Evolutionary conservation across 2,113 vertebrate genomes (phyloP).

Genomic region (Bubalus kerabau): DNA sequence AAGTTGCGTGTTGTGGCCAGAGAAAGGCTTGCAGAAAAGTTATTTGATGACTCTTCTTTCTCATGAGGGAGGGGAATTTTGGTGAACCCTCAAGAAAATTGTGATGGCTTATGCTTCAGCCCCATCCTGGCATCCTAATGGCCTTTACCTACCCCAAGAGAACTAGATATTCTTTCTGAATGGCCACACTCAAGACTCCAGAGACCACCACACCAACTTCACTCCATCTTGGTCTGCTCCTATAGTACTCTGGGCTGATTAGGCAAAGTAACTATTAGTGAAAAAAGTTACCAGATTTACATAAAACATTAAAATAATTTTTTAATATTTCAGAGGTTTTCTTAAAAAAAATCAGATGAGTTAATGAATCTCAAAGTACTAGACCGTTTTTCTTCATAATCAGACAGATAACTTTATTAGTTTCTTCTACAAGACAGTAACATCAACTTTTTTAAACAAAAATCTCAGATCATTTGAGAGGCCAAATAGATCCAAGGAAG

Average conservation of each 20-base stretch:
- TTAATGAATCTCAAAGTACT: neutral
- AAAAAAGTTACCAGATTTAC: neutral
- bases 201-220: neutral
- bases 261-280: neutral
- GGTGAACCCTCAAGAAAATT: neutral
- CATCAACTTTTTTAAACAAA: conserved; percentile 38
- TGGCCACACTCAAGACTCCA: neutral
- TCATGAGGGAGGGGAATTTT: neutral
- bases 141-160: neutral
- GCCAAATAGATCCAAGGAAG: conserved; percentile 33
- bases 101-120: neutral
- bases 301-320: neutral
- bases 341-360: neutral
- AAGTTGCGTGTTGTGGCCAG: neutral
- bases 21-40: neutral
- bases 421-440: conserved; percentile 41
- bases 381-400: neutral
- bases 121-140: neutral
- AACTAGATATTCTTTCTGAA: neutral
- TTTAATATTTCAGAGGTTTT: neutral
- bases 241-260: neutral
- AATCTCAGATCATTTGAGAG: conserved; percentile 28
- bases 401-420: conserved; percentile 55
- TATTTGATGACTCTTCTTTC: neutral
- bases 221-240: neutral